A percentile compares a stretch with the other conserved stretches of the same genome.
Evolutionary conservation across 2,797 vertebrate genomes (phyloP).

Genomic region (Hybognathus amarus): DNA sequence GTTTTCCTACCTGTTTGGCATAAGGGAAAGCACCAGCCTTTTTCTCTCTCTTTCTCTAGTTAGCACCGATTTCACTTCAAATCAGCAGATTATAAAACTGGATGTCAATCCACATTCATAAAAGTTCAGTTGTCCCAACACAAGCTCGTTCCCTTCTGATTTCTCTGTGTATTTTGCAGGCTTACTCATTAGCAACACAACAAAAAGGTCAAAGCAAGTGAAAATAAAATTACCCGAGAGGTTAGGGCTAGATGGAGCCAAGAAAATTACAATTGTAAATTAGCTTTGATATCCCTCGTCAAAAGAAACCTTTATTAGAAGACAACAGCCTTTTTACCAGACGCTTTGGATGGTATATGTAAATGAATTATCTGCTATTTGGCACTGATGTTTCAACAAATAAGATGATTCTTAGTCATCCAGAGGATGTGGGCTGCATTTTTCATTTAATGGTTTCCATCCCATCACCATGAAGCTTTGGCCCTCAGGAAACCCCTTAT

Average conservation of each 20-base stretch:
- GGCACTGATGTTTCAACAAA: slow-evolving; percentile 14
- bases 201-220: slow-evolving; percentile 38
- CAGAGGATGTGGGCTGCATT: slow-evolving; percentile 7
- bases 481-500: background rate
- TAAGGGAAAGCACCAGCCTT: background rate
- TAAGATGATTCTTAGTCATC: slow-evolving; percentile 13
- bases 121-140: background rate
- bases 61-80: background rate
- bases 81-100: background rate
- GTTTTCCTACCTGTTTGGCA: background rate
- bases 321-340: background rate
- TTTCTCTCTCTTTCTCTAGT: background rate
- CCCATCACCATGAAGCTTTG: background rate
- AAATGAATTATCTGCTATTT: slow-evolving; percentile 14
- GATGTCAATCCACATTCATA: slow-evolving; percentile 2
- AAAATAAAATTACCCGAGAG: slow-evolving; percentile 41
- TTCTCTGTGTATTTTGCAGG: slow-evolving; percentile 35
- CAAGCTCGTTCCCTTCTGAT: slow-evolving; percentile 3
- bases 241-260: slow-evolving; percentile 32
- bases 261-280: slow-evolving; percentile 48
- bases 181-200: slow-evolving; percentile 38
- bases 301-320: slow-evolving; percentile 37
- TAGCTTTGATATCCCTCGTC: slow-evolving; percentile 32
- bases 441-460: slow-evolving; percentile 23
- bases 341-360: background rate